These are phyloP conservation scores for Capitella teleta DNA, from an alignment of 1,140 invertebrate genomes.

Conservation along the genomic window DNA sequence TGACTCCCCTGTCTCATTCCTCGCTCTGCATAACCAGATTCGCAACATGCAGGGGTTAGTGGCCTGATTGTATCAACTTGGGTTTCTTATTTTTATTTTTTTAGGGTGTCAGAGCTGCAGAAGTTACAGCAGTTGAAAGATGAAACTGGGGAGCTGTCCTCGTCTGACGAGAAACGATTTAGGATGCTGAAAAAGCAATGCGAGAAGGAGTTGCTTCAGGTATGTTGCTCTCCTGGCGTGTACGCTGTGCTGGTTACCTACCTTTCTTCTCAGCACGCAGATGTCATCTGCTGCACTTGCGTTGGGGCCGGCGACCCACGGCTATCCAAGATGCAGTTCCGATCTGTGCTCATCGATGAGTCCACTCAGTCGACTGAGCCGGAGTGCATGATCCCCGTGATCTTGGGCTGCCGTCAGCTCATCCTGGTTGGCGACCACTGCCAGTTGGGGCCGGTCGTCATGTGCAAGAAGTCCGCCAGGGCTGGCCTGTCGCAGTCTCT, in stretches of 20 bases:
- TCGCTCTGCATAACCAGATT: constrained; percentile 95
- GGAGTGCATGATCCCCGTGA: constrained; percentile 97
- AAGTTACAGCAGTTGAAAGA: constrained; percentile 96
- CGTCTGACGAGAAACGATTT: constrained; percentile 83
- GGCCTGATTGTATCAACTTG: neutral
- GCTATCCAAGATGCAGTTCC: constrained; percentile 81
- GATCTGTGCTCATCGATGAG: constrained; percentile 96
- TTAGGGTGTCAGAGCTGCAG: constrained; percentile 61
- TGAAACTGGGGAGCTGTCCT: constrained; percentile 87
- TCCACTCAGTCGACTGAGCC: constrained; percentile 91
- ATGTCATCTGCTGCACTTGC: constrained; percentile 98
- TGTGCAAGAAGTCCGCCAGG: constrained; percentile 97
- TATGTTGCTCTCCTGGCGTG: constrained; percentile 11
- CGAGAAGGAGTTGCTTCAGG: constrained; percentile 74
- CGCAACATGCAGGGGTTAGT: constrained; percentile 69
- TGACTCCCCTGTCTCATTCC: constrained; percentile 91
- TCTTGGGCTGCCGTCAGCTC: constrained; percentile 79
- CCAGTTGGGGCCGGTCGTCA: constrained; percentile 94
- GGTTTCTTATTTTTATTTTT: neutral
- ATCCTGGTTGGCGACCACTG: constrained; percentile 98
- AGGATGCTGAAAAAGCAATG: constrained; percentile 79
- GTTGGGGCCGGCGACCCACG: constrained; percentile 95
- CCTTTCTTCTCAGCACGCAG: constrained; percentile 51
- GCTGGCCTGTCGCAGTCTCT: constrained; percentile 94
- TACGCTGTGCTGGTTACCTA: neutral